A percentile compares a stretch with the other conserved stretches of the same genome.
phyloP scores from a whole-genome alignment of 1,140 invertebrate genomes.

The Rhopalosiphum maidis region DNA sequence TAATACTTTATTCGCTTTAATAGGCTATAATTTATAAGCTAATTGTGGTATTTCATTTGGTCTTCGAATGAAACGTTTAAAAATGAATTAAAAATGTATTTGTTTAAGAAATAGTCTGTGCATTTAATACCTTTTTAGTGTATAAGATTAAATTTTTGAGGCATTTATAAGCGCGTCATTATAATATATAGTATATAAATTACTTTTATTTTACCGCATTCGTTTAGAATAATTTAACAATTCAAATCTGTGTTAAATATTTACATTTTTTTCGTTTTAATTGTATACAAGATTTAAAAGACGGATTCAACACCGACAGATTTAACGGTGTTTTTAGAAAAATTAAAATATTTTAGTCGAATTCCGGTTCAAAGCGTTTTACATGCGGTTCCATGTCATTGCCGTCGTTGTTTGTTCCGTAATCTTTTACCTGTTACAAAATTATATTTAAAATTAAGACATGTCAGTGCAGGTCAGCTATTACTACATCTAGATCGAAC shows the following conservation, averaged over 20 bases:
- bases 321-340: neutral
- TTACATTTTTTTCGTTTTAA: neutral
- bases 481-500: neutral
- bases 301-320: neutral
- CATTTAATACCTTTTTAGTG: neutral
- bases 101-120: neutral
- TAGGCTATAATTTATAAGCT: neutral
- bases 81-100: neutral
- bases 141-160: neutral
- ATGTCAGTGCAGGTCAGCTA: neutral
- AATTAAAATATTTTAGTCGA: neutral
- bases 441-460: neutral
- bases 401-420: neutral
- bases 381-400: neutral
- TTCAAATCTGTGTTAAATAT: neutral
- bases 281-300: neutral
- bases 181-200: no score
- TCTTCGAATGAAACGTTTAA: neutral
- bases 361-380: neutral
- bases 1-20: neutral
- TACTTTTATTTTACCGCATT: neutral
- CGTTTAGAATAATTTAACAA: neutral
- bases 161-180: neutral
- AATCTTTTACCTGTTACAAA: neutral
- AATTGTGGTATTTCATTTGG: neutral